A percentile compares a stretch with the other conserved stretches of the same genome.
Conservation (phyloP, 2,888 invertebrate species). For the Eledone cirrhosa region DNA sequence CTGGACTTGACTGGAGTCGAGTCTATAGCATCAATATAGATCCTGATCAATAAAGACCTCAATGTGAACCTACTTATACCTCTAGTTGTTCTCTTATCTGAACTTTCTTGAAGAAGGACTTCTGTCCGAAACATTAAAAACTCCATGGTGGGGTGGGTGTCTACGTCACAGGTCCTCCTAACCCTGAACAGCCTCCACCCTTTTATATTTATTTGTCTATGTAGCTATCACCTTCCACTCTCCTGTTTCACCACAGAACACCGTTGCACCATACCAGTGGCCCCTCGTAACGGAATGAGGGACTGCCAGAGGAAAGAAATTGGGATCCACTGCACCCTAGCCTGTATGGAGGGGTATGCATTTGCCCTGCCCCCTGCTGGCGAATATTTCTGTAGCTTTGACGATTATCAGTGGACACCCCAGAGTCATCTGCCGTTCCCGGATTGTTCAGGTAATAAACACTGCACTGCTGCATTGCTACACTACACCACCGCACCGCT, state of each 20-base stretch:
- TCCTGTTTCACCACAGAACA: slow-evolving; percentile 55
- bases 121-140: too few species aligned
- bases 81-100: too few species aligned
- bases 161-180: too few species aligned
- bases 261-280: slow-evolving; percentile 68
- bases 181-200: background rate
- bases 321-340: slow-evolving; percentile 71
- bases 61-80: too few species aligned
- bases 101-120: too few species aligned
- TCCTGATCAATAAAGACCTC: too few species aligned
- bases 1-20: too few species aligned
- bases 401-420: slow-evolving; percentile 66
- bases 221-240: too few species aligned
- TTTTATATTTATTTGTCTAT: background rate
- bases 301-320: slow-evolving; percentile 68
- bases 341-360: slow-evolving; percentile 74
- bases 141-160: too few species aligned
- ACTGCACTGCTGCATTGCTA: too few species aligned
- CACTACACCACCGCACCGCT: too few species aligned
- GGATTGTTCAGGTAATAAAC: slow-evolving; percentile 71
- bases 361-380: slow-evolving; percentile 69
- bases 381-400: slow-evolving; percentile 65
- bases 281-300: slow-evolving; percentile 69
- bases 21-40: too few species aligned
- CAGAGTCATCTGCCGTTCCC: slow-evolving; percentile 68